Base-by-base conservation (phyloP, 2,113 vertebrate species). In the Xenopus borealis region DNA sequence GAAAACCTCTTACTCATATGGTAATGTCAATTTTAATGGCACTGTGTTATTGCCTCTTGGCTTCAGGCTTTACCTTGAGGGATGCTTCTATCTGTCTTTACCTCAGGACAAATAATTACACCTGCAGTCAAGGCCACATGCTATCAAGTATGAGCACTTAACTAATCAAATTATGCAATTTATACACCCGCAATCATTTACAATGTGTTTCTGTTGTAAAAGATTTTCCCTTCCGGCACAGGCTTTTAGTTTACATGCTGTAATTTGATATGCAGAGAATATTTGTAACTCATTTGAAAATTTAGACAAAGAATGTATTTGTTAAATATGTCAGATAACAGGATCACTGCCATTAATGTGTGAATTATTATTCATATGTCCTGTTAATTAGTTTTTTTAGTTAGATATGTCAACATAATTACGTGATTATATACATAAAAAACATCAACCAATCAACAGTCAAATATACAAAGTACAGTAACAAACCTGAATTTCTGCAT, bases 21-120 rank as follows among this genome's bases (percentile, higher is more conserved):
- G 17, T 53, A 68, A 68, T 27, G 46, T 53, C 17, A 68, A 52
- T 68, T 53, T 23, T 68, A 53, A 52, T 68, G 66, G 53, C 47
- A 68, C 66, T 52, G 47, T 68, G 66, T 53, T 68, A 40, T 52
- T 68, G 66, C 46, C 66, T 68, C 18, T 20, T 68, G 50, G 47
- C 66, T 52, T 46, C 44, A 68, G 66, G 66, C 66, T 68, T 52
- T 52, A 68, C 66, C 46, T 68, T 68, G 66, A 68, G 66, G 46
- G 46, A 68, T 68, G 66, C 46, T 46, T 68, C 66, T 68, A 68
- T 68, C 50, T 68, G 66, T 46, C 66, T 68, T 50, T 53, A 53
- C 66, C 66, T 68, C 66, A 52, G 66, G 66, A 68, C 66, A 68
- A 68, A 68, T 68, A 68, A 53, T 68, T 53, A 68, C 50, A 68